Evolutionary conservation across 2,888 invertebrate genomes (phyloP).

Genomic region (Ectemnius lituratus): DNA sequence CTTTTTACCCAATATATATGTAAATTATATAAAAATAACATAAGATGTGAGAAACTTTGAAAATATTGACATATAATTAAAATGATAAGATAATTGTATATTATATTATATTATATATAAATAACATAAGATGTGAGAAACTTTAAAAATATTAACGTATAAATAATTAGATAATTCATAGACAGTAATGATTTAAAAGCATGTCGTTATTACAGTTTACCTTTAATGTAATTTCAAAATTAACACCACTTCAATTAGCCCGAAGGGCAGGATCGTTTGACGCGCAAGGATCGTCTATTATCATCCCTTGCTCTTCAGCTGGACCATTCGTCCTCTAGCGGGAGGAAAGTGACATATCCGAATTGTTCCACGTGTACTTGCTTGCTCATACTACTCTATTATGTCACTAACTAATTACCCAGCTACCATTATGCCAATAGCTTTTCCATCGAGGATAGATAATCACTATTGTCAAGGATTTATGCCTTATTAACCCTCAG

Average conservation of each 20-base stretch:
- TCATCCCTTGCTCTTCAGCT: background rate
- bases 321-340: background rate
- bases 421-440: background rate
- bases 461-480: no score
- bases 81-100: no score
- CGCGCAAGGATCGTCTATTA: background rate
- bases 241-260: conserved; percentile 24
- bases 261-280: background rate
- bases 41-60: no score
- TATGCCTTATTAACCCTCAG: no score
- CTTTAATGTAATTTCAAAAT: conserved; percentile 50
- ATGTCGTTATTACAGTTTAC: conserved; percentile 5
- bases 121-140: no score
- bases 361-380: background rate
- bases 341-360: background rate
- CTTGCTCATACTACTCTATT: background rate
- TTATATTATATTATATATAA: no score
- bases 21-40: no score
- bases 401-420: background rate
- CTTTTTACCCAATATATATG: no score
- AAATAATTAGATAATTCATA: no score
- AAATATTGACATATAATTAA: background rate
- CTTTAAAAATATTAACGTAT: background rate
- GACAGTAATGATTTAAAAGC: no score
- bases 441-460: background rate